phyloP scores from a whole-genome alignment of 2,797 vertebrate species.

The Meriones psammophilus region DNA sequence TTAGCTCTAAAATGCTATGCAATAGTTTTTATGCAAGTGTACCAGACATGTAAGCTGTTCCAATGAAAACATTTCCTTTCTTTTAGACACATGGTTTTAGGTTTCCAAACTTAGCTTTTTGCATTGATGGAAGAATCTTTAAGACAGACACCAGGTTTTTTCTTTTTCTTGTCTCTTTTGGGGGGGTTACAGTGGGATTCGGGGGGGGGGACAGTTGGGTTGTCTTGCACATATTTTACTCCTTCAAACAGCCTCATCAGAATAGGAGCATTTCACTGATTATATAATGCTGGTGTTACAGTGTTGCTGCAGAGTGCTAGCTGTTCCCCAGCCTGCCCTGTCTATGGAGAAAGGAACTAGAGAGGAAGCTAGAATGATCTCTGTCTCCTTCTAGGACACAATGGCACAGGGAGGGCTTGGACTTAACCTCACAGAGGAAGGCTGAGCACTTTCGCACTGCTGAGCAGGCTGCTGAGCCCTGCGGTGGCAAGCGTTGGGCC shows the following conservation, averaged over 20 bases:
- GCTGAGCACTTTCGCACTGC: constrained; percentile 71
- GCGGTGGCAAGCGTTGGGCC: constrained; percentile 72
- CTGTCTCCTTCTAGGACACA: constrained; percentile 19
- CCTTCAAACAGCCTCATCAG: constrained; percentile 59
- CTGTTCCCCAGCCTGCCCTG: constrained; percentile 54
- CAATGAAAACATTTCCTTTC: constrained; percentile 85
- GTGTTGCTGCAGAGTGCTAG: constrained; percentile 6
- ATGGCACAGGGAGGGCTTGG: constrained; percentile 68
- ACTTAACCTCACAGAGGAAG: constrained; percentile 72
- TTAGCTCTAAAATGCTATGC: constrained; percentile 84
- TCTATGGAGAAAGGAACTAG: constrained; percentile 35
- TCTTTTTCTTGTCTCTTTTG: background rate
- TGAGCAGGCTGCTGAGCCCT: constrained; percentile 56
- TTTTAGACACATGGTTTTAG: constrained; percentile 83
- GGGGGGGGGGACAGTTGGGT: background rate
- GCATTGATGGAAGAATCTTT: constrained; percentile 81
- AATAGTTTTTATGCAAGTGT: constrained; percentile 84
- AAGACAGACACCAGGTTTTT: constrained; percentile 73
- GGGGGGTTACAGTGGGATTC: background rate
- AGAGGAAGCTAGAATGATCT: constrained; percentile 53
- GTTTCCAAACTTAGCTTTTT: constrained; percentile 85
- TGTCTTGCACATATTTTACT: constrained; percentile 61
- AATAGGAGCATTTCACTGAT: constrained; percentile 56
- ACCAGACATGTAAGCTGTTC: constrained; percentile 86
- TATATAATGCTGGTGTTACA: constrained; percentile 60